These are phyloP conservation scores for Caenorhabditis imperialis DNA, from an alignment of 2,888 invertebrate species.

Conservation along the genomic window DNA sequence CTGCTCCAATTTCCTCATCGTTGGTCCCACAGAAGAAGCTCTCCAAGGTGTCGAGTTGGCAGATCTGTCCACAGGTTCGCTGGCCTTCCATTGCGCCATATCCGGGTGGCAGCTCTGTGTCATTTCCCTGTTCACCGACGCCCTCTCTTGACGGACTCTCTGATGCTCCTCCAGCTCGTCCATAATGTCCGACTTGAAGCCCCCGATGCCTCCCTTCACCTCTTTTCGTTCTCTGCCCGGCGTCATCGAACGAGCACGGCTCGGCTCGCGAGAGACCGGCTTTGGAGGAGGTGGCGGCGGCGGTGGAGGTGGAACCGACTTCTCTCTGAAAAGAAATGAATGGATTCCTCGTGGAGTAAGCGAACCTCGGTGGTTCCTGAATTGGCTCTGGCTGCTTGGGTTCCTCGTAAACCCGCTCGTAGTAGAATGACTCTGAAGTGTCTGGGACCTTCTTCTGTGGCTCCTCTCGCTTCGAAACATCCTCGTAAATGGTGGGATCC, in stretches of 20 bases:
- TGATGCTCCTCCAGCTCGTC: conserved; percentile 55
- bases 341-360: not conserved
- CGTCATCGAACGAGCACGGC: conserved; percentile 54
- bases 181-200: conserved; percentile 55
- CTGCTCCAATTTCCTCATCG: conserved; percentile 62
- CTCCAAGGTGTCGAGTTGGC: conserved; percentile 55
- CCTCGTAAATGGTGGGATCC: conserved; percentile 48
- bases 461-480: conserved; percentile 36
- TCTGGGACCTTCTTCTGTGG: conserved; percentile 25
- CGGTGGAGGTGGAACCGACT: conserved; percentile 64
- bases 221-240: conserved; percentile 46
- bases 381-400: conserved; percentile 16
- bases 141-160: conserved; percentile 48
- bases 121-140: conserved; percentile 61
- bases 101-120: conserved; percentile 67
- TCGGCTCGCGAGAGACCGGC: conserved; percentile 47
- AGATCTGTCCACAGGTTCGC: conserved; percentile 38
- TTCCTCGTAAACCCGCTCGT: conserved; percentile 48
- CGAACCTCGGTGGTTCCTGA: too few species aligned
- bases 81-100: conserved; percentile 62
- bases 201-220: conserved; percentile 53
- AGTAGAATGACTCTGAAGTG: conserved; percentile 42
- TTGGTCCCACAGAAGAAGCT: conserved; percentile 63
- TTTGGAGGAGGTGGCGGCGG: conserved; percentile 64
- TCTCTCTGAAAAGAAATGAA: conserved; percentile 39